A percentile compares a stretch with the other conserved stretches of the same genome.
phyloP scores from a whole-genome alignment of 2,797 vertebrate genomes.

The Percopsis omiscomaycus region DNA sequence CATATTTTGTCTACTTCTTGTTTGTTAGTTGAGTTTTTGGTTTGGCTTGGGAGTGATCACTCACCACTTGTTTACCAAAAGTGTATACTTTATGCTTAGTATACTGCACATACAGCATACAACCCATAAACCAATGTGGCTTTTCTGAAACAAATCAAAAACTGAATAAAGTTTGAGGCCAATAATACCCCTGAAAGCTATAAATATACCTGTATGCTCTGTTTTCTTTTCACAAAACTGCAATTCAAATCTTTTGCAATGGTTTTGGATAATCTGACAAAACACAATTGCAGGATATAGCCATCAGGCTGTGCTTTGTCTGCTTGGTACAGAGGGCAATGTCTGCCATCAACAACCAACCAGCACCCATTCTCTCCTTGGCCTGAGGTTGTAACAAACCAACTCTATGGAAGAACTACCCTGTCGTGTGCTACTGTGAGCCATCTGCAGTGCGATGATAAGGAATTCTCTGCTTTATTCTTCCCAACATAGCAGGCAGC shows the following conservation, averaged over 20 bases:
- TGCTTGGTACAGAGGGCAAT: conserved; percentile 45
- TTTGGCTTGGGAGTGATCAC: too few relatives aligned
- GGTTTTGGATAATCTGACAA: conserved; percentile 40
- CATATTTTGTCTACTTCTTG: too few relatives aligned
- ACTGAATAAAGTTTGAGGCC: neutral
- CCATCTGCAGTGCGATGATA: conserved; percentile 70
- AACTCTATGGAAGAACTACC: conserved; percentile 39
- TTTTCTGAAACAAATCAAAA: neutral
- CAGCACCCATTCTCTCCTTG: conserved; percentile 38
- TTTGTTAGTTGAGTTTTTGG: too few relatives aligned
- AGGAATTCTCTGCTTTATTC: conserved; percentile 50
- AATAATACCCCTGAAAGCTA: neutral
- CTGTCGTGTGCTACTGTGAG: conserved; percentile 43
- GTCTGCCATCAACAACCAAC: conserved; percentile 54
- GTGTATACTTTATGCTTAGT: too few relatives aligned
- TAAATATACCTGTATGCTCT: neutral
- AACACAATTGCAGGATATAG: conserved; percentile 43
- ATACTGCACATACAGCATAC: too few relatives aligned
- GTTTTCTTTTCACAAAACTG: neutral
- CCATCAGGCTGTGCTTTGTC: conserved; percentile 53
- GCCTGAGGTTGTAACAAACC: conserved; percentile 52
- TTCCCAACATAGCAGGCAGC: conserved; percentile 46
- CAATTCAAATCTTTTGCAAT: neutral
- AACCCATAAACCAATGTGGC: too few relatives aligned
- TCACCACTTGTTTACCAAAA: too few relatives aligned